phyloP scores from a whole-genome alignment of 2,797 vertebrate genomes.

The Cyclopterus lumpus region DNA sequence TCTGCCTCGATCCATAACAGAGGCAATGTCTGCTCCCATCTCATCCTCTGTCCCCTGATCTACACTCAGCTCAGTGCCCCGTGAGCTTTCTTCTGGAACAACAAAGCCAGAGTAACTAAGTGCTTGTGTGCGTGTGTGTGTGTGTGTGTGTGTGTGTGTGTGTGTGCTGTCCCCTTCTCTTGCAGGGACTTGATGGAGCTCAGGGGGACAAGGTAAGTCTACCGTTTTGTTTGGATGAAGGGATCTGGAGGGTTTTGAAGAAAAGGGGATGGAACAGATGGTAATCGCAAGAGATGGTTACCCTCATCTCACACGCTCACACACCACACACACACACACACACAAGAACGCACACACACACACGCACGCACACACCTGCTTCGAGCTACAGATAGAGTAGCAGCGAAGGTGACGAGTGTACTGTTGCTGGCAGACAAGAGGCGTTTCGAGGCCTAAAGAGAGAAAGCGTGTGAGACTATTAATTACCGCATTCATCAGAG shows the following conservation, averaged over 20 bases:
- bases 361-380: slow-evolving; percentile 26
- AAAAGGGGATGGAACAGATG: slow-evolving; percentile 75
- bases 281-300: slow-evolving; percentile 76
- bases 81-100: slow-evolving; percentile 74
- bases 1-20: slow-evolving; percentile 75
- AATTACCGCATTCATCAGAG: slow-evolving; percentile 78
- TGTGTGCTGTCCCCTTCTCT: slow-evolving; percentile 65
- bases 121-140: slow-evolving; percentile 49
- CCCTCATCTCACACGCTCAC: slow-evolving; percentile 1
- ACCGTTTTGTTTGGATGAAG: slow-evolving; percentile 79
- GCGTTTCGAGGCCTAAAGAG: slow-evolving; percentile 66
- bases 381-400: slow-evolving; percentile 62
- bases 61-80: slow-evolving; percentile 69
- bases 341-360: not conserved
- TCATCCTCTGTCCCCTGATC: slow-evolving; percentile 79
- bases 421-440: slow-evolving; percentile 67
- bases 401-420: slow-evolving; percentile 75
- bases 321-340: slow-evolving; percentile 22
- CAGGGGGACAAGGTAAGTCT: slow-evolving; percentile 93
- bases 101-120: slow-evolving; percentile 73
- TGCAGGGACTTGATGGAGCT: slow-evolving; percentile 89
- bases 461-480: slow-evolving; percentile 69
- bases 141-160: slow-evolving; percentile 23
- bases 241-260: slow-evolving; percentile 73
- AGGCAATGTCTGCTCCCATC: slow-evolving; percentile 79